Evolutionary conservation across 2,888 invertebrate species (phyloP), one percentile per base, ranked within the genome.

Genomic region (Ophonus ardosiacus): DNA sequence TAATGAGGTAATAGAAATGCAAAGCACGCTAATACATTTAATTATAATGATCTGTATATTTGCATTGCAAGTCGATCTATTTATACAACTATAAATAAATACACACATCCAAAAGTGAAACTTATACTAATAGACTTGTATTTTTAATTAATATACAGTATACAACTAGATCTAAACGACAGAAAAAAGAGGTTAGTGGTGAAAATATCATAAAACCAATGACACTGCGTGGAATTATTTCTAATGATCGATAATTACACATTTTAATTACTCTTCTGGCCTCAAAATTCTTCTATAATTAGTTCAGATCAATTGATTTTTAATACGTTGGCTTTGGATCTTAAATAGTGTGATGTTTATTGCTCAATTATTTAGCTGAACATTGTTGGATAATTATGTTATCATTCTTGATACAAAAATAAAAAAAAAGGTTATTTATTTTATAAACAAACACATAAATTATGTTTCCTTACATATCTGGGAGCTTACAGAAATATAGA

Each of bases 81-180:
- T 78, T 78, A 56, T 31, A 24, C 43, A 57, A 24, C n/a, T 57
- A 78, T 78, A 78, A 78, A 57, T 57, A 78, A 57, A 78, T 57
- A 21, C 56, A 57, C 78, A 57, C 57, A 57, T 57, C 31, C 31
- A 38, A 78, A 57, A 78, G 78, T 78, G 78, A 78, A 78, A 78
- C 56, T 78, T 57, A 78, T 78, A 17, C 63, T 65, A 81, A 81
- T 65, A 63, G 61, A 81, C 65, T 43, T 65, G 81, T 59, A 79
- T 80, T 80, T 63, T 80, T 80, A 81, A 81, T 81, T 61, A 78
- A 56, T 78, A 81, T 15, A 31, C 40, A 5, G 15, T 63, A 65
- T 38, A 21, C 40, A 56, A 78, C 78, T 78, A 57, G 15, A 56
- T 76, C 51, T 51, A 56, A 56, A 76, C 51, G 40, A 38, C 40